These are phyloP conservation scores for Sinodicranocentrus sp. DNA, from an alignment of 2,888 invertebrate genomes.

Conservation along the genomic window DNA sequence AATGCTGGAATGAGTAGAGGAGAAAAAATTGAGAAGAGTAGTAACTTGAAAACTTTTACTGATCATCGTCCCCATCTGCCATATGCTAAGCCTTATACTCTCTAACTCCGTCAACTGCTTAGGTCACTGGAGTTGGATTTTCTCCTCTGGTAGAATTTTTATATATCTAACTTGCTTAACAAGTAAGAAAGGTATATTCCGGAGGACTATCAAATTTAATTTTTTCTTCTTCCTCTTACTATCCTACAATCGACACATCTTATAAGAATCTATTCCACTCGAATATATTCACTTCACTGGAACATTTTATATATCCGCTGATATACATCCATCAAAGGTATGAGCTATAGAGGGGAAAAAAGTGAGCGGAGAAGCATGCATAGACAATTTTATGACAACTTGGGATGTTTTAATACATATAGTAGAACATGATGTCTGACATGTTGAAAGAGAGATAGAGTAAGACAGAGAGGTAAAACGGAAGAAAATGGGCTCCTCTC, in stretches of 20 bases:
- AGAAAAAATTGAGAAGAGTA: background rate
- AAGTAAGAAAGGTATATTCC: background rate
- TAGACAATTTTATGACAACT: constrained; percentile 26
- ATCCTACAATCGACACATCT: constrained; percentile 25
- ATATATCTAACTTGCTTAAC: constrained; percentile 36
- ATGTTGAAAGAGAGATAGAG: background rate
- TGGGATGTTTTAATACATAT: constrained; percentile 19
- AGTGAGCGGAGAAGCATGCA: constrained; percentile 2
- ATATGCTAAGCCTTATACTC: constrained; percentile 28
- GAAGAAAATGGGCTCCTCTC: too few species aligned
- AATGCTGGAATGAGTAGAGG: too few species aligned
- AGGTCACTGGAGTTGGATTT: constrained; percentile 30
- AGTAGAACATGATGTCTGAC: background rate
- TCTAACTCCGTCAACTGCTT: constrained; percentile 38
- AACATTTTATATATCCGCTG: background rate
- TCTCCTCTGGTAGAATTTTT: constrained; percentile 10
- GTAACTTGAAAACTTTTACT: constrained; percentile 29
- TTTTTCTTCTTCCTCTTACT: background rate
- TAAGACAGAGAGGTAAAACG: background rate
- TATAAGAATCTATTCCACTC: constrained; percentile 32
- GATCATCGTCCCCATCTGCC: constrained; percentile 39
- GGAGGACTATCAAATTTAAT: constrained; percentile 40
- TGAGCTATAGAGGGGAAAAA: background rate
- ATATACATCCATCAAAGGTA: background rate
- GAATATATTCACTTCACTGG: too few species aligned